Conservation (phyloP, 1,140 invertebrate genomes). For the Trachymyrmex septentrionalis region DNA sequence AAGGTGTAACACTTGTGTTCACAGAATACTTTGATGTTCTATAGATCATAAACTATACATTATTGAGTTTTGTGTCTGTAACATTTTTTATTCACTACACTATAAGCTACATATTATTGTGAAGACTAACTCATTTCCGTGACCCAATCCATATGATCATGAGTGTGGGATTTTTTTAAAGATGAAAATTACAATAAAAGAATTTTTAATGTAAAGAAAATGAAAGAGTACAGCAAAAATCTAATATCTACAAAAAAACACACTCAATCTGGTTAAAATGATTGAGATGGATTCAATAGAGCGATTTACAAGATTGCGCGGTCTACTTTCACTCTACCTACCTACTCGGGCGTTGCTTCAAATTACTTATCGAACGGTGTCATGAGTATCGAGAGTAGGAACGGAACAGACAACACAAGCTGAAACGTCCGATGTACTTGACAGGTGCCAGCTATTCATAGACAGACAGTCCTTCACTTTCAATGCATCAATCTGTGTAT, state of each 20-base stretch:
- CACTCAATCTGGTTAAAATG: slow-evolving; percentile 8
- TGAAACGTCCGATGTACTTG: slow-evolving; percentile 73
- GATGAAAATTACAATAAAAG: background rate
- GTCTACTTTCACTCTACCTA: slow-evolving; percentile 32
- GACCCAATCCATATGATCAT: no score
- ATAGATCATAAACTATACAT: no score
- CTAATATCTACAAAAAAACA: background rate
- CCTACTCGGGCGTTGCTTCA: slow-evolving; percentile 62
- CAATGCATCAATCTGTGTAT: slow-evolving; percentile 67
- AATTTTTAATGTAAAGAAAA: background rate
- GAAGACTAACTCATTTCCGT: no score
- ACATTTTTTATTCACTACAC: no score
- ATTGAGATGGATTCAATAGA: background rate
- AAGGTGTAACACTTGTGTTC: no score
- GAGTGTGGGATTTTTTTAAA: background rate
- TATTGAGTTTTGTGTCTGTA: no score
- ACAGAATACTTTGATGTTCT: no score
- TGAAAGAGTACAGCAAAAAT: background rate
- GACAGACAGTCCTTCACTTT: slow-evolving; percentile 74
- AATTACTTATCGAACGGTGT: slow-evolving; percentile 72
- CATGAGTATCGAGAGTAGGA: slow-evolving; percentile 71
- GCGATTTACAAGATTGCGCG: slow-evolving; percentile 17
- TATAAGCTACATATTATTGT: no score
- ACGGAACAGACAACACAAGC: slow-evolving; percentile 68
- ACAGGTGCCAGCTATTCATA: slow-evolving; percentile 74